Evolutionary conservation across 2,888 invertebrate species (phyloP), one percentile per base, ranked within the genome.

Genomic region (Lithophane ornitopus): DNA sequence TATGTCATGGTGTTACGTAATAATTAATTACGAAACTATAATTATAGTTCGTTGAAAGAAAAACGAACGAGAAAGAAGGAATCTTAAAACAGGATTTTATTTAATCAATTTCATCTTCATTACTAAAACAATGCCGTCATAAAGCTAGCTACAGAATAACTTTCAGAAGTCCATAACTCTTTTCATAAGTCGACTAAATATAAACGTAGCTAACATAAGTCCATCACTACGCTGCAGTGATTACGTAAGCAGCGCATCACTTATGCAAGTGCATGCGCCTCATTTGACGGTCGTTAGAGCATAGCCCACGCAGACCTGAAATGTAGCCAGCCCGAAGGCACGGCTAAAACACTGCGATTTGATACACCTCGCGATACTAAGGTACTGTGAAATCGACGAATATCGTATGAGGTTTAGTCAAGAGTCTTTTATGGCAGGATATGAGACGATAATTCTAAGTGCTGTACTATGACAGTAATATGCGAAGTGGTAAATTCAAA

Each of bases 211-310:
- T 46, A 66, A 66, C 49, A 1, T 69, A 52, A 8, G 72, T 68
- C n/a, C 87, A 81, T 81, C 86, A 76, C 84, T 86, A 84, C 28
- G 66, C 61, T 73, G 84, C 72, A 80, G 87, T 90, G 91, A 93
- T 95, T 94, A 94, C 90, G 94, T 91, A 94, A 95, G 92, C 94
- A 88, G 89, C 92, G 93, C 94, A 95, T 95, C 92, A 94, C 91
- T 94, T 95, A 96, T 96, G 95, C 95, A 92, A 91, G 91, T 91
- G 90, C 94, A 94, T 94, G 94, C 92, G 89, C 93, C 94, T 95
- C 95, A 95, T 95, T 95, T 95, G 94, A 92, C 91, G 93, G 91
- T 94, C 93, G 94, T 94, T 94, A 94, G 92, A 90, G 88, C 88
- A 85, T 83, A 76, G 74, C 74, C 85, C 70, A 78, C 67, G 73